Base-by-base conservation (phyloP, 1,140 invertebrate genomes). In the Anastrepha obliqua region DNA sequence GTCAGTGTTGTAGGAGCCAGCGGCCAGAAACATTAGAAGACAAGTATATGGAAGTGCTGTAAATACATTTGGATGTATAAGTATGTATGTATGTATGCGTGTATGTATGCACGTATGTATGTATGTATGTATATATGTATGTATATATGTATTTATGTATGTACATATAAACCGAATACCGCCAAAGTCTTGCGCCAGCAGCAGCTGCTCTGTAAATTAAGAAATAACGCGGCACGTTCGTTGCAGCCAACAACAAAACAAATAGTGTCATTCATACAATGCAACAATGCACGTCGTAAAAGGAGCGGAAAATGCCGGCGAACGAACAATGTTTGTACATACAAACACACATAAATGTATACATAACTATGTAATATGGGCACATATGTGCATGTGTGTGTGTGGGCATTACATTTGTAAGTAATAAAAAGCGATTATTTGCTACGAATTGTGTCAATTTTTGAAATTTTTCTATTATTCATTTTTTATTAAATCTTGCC, bases 391-490 rank as follows among this genome's bases (percentile, higher is more conserved):
- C n/a, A 65, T 0, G 2, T 29, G 8, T 29, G 11, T 87, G 60
- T 60, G 17, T 47, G 55, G 5, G n/a, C 59, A 86, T 20, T 44
- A 44, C 42, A 85, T 55, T n/a, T 15, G 78, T 55, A 20, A 3
- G 20, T 51, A 67, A 44, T 60, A 44, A 87, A 65, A 29, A 4
- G 42, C 44, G n/a, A 47, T 87, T 85, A 87, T 85, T 8, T 88
- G 87, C 64, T 85, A 88, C 87, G 86, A 81, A 81, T 81, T 81
- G 74, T 81, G 74, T 81, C 74, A 81, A 78, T 55, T 17, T 62
- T 13, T 47, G 9, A 74, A 47, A 74, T 74, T 47, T 74, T 74
- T 81, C 47, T 42, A 42, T 51, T 17, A 29, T 4, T 62, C 9
- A 47, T 74, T 74, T 74, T 81, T 29, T 29, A 55, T 81, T 7